These are phyloP conservation scores for Arvicanthis niloticus DNA, from an alignment of 2,113 vertebrate genomes.

Conservation along the genomic window DNA sequence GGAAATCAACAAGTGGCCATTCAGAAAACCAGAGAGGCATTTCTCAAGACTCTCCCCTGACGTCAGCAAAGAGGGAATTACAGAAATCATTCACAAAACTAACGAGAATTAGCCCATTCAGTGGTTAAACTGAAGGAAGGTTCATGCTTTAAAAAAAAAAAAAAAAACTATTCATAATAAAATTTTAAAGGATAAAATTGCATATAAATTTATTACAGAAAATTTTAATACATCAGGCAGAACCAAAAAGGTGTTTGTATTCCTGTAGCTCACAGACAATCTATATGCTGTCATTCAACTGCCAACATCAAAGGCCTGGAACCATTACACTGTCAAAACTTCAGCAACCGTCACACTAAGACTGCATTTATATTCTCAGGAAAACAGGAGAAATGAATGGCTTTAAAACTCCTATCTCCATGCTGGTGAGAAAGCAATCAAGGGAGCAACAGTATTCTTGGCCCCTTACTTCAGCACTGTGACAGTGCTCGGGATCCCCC, in stretches of 20 bases:
- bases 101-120: slow-evolving; percentile 74
- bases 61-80: slow-evolving; percentile 62
- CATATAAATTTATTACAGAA: slow-evolving; percentile 79
- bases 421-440: not conserved
- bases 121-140: slow-evolving; percentile 66
- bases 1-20: slow-evolving; percentile 66
- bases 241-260: slow-evolving; percentile 73
- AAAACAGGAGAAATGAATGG: slow-evolving; percentile 7
- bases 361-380: slow-evolving; percentile 45
- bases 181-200: slow-evolving; percentile 78
- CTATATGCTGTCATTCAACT: slow-evolving; percentile 68
- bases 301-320: slow-evolving; percentile 72
- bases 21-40: slow-evolving; percentile 51
- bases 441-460: not conserved
- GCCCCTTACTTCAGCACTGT: not conserved
- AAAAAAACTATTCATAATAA: slow-evolving; percentile 66
- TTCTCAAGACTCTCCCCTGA: slow-evolving; percentile 33
- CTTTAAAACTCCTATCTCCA: slow-evolving; percentile 46
- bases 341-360: slow-evolving; percentile 67
- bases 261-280: slow-evolving; percentile 74
- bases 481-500: not conserved
- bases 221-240: slow-evolving; percentile 75
- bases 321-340: slow-evolving; percentile 74
- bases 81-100: slow-evolving; percentile 65
- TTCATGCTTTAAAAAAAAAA: slow-evolving; percentile 66